phyloP scores from a whole-genome alignment of 1,140 invertebrate species.

The Anastrepha ludens region DNA sequence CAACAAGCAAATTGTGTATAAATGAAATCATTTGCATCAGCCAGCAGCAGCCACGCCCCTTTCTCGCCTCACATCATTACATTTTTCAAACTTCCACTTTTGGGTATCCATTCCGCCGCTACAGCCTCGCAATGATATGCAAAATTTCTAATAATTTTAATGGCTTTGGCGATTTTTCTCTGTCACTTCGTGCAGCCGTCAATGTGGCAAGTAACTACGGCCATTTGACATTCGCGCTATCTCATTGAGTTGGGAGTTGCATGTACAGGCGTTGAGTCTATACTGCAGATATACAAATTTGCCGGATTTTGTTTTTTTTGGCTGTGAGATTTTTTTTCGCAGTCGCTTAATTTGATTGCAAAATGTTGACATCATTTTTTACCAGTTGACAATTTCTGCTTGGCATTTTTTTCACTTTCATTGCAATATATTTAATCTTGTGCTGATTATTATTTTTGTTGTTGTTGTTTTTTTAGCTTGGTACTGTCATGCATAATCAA shows the following conservation, averaged over 20 bases:
- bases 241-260: slow-evolving; percentile 7
- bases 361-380: slow-evolving; percentile 52
- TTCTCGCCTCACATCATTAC: slow-evolving; percentile 37
- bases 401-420: background rate
- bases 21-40: slow-evolving; percentile 44
- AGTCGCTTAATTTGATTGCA: slow-evolving; percentile 47
- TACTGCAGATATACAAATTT: background rate
- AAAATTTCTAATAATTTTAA: slow-evolving; percentile 53
- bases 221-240: slow-evolving; percentile 45
- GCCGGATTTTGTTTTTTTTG: background rate
- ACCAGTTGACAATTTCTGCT: slow-evolving; percentile 42
- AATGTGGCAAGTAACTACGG: background rate
- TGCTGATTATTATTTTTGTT: slow-evolving; percentile 15
- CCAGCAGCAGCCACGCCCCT: slow-evolving; percentile 31
- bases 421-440: slow-evolving; percentile 22
- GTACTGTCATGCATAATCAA: slow-evolving; percentile 44
- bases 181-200: slow-evolving; percentile 36
- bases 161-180: slow-evolving; percentile 52
- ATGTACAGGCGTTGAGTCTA: background rate
- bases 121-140: slow-evolving; percentile 29
- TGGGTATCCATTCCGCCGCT: background rate
- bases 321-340: background rate
- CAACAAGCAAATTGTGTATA: slow-evolving; percentile 12
- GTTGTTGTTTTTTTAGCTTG: background rate
- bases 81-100: slow-evolving; percentile 26